A percentile compares a stretch with the other conserved stretches of the same genome.
These are phyloP conservation scores for Eriocheir sinensis DNA, from an alignment of 1,140 invertebrate species.

Conservation along the genomic window DNA sequence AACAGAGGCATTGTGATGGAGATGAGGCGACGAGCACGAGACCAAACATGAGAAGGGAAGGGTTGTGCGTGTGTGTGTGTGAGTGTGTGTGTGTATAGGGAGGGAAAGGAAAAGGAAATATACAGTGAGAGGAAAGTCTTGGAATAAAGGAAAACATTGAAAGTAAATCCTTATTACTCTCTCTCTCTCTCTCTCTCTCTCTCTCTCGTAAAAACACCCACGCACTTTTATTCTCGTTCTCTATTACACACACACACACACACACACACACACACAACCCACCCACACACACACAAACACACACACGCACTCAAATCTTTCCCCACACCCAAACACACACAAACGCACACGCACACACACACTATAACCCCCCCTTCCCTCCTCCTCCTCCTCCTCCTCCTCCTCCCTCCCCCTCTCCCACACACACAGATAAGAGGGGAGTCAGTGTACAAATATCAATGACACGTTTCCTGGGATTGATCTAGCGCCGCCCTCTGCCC, in stretches of 20 bases:
- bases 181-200: conserved; percentile 29
- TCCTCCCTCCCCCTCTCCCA: background rate
- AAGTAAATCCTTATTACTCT: background rate
- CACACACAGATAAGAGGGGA: background rate
- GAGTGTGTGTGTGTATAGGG: background rate
- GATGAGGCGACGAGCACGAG: conserved; percentile 49
- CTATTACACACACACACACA: too few relatives aligned
- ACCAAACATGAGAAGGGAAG: conserved; percentile 44
- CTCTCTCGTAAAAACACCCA: background rate
- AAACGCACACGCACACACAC: background rate
- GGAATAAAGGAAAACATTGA: background rate
- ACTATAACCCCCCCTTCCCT: conserved; percentile 26
- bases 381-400: too few relatives aligned
- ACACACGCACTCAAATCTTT: too few relatives aligned
- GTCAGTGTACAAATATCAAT: conserved; percentile 68
- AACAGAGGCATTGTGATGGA: conserved; percentile 69
- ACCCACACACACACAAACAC: too few relatives aligned
- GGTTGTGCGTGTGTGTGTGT: background rate
- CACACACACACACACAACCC: too few relatives aligned
- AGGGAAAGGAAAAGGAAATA: background rate
- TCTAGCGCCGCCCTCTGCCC: conserved; percentile 44
- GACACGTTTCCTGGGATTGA: conserved; percentile 68
- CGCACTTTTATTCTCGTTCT: too few relatives aligned
- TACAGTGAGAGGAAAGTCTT: background rate
- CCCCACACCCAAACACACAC: too few relatives aligned